A percentile compares a stretch with the other conserved stretches of the same genome.
Evolutionary conservation across 2,888 invertebrate genomes (phyloP).

Genomic region (Itoplectis maculator): DNA sequence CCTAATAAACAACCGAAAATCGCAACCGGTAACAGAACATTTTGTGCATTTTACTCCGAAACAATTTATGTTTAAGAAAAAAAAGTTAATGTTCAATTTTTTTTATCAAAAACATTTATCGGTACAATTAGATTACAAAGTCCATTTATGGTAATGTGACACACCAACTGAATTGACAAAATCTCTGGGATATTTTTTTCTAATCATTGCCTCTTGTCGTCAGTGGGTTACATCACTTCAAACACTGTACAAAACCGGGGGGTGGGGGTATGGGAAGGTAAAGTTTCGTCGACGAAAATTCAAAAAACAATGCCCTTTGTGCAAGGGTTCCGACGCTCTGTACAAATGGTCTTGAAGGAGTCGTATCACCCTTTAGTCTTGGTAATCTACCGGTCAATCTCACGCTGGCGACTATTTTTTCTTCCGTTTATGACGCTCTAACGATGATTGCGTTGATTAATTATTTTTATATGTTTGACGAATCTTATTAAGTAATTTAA

Average conservation of each 20-base stretch:
- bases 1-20: background rate
- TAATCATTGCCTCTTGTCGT: background rate
- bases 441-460: background rate
- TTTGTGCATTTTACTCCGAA: too few species aligned
- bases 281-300: background rate
- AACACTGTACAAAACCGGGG: constrained; percentile 18
- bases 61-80: too few species aligned
- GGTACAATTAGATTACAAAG: background rate
- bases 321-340: background rate
- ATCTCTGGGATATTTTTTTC: background rate
- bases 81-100: too few species aligned
- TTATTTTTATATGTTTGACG: background rate
- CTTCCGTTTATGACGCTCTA: background rate
- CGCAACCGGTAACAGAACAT: too few species aligned
- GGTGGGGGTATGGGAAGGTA: background rate
- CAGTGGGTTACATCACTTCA: background rate
- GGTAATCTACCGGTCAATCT: background rate
- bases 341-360: background rate
- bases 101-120: background rate
- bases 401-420: background rate
- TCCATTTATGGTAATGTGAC: too few species aligned
- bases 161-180: background rate
- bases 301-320: background rate
- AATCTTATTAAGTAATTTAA: background rate
- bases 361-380: background rate